Conservation (phyloP, 2,797 vertebrate genomes). For the Hapalemur alaotrensis region DNA sequence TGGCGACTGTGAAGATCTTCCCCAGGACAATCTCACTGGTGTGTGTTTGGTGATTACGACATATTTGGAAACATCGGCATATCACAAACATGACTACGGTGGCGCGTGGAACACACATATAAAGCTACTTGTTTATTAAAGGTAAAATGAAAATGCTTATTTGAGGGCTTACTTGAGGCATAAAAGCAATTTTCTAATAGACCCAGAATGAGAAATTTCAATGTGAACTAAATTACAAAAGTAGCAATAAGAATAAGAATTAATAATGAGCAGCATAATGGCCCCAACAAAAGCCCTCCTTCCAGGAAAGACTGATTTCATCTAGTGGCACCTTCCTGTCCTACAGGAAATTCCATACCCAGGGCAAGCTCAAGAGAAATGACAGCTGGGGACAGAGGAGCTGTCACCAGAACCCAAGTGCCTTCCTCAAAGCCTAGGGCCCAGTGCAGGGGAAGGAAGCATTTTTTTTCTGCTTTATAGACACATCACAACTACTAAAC, state of each 20-base stretch:
- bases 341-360: background rate
- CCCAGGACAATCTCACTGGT: background rate
- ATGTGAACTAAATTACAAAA: background rate
- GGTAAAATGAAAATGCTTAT: background rate
- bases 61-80: background rate
- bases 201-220: background rate
- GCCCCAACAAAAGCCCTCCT: background rate
- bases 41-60: background rate
- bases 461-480: background rate
- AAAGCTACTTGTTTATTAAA: background rate
- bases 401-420: background rate
- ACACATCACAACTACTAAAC: background rate
- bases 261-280: background rate
- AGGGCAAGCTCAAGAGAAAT: background rate
- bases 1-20: rapidly evolving
- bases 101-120: rapidly evolving
- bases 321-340: background rate
- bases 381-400: background rate
- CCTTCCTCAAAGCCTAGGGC: background rate
- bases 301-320: background rate
- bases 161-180: background rate
- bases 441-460: background rate
- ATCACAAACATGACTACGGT: background rate
- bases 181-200: background rate
- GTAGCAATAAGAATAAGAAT: background rate